These are phyloP conservation scores for Carcina quercana DNA, from an alignment of 2,888 invertebrate genomes.

Conservation along the genomic window DNA sequence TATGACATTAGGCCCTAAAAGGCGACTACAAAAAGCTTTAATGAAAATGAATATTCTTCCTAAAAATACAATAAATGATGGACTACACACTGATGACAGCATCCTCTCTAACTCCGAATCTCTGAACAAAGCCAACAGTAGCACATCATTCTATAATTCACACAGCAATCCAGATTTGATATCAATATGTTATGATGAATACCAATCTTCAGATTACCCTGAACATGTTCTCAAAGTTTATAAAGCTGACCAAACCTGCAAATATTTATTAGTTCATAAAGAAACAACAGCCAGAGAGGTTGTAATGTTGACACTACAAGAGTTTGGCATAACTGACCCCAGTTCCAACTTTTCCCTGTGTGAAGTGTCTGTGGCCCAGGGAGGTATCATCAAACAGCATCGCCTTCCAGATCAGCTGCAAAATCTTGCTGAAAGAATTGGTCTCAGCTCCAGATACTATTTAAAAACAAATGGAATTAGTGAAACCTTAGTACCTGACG, in stretches of 20 bases:
- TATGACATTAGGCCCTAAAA: constrained; percentile 92
- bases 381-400: constrained; percentile 96
- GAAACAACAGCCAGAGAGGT: constrained; percentile 93
- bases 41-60: constrained; percentile 93
- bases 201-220: constrained; percentile 88
- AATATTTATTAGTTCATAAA: constrained; percentile 96
- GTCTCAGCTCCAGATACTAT: constrained; percentile 93
- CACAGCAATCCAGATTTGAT: constrained; percentile 93
- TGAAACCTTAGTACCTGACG: constrained; percentile 97
- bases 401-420: constrained; percentile 95
- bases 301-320: constrained; percentile 96
- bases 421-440: constrained; percentile 96
- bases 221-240: constrained; percentile 98
- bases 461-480: constrained; percentile 95
- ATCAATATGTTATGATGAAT: constrained; percentile 87
- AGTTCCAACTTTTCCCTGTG: constrained; percentile 96
- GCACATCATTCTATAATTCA: constrained; percentile 82
- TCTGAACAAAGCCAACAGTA: constrained; percentile 58
- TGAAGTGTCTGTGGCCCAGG: constrained; percentile 96
- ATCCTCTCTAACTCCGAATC: constrained; percentile 76
- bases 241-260: constrained; percentile 97
- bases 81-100: constrained; percentile 79
- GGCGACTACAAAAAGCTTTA: constrained; percentile 87
- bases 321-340: constrained; percentile 96
- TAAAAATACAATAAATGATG: constrained; percentile 84